phyloP scores from a whole-genome alignment of 2,888 invertebrate species.

The Heliconius sara region DNA sequence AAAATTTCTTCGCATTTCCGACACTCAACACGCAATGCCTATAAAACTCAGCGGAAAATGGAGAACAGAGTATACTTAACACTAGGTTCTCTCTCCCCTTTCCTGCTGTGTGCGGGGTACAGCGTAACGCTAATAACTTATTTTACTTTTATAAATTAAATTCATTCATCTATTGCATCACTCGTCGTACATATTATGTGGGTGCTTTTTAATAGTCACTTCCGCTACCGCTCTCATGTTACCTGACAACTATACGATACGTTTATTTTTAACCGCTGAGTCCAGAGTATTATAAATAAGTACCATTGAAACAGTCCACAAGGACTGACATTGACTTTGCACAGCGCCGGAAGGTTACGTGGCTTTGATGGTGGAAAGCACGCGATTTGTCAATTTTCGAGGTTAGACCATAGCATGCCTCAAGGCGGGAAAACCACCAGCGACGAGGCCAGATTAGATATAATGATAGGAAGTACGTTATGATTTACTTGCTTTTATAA shows the following conservation, averaged over 20 bases:
- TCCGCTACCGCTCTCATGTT: constrained; percentile 13
- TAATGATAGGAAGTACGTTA: constrained; percentile 44
- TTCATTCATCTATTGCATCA: not conserved
- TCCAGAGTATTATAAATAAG: not conserved
- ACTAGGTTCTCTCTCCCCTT: too few relatives aligned
- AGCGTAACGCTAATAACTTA: not conserved
- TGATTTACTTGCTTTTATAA: constrained; percentile 27
- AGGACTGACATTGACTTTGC: constrained; percentile 64
- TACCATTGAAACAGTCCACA: constrained; percentile 8
- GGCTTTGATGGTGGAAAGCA: constrained; percentile 59
- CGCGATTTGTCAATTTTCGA: constrained; percentile 70
- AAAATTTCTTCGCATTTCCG: too few relatives aligned
- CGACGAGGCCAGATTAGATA: constrained; percentile 47
- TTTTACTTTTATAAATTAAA: not conserved
- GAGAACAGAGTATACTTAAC: too few relatives aligned
- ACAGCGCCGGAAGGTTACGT: constrained; percentile 55
- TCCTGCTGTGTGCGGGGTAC: too few relatives aligned
- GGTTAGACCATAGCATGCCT: constrained; percentile 50
- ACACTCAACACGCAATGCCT: too few relatives aligned
- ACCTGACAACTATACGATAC: constrained; percentile 20
- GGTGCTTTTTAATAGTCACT: constrained; percentile 1
- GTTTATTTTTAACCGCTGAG: constrained; percentile 8
- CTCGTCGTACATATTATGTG: not conserved
- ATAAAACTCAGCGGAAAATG: too few relatives aligned
- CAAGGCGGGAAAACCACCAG: constrained; percentile 44